Conservation (phyloP, 2,797 vertebrate genomes). For the Galagoides demidoff region DNA sequence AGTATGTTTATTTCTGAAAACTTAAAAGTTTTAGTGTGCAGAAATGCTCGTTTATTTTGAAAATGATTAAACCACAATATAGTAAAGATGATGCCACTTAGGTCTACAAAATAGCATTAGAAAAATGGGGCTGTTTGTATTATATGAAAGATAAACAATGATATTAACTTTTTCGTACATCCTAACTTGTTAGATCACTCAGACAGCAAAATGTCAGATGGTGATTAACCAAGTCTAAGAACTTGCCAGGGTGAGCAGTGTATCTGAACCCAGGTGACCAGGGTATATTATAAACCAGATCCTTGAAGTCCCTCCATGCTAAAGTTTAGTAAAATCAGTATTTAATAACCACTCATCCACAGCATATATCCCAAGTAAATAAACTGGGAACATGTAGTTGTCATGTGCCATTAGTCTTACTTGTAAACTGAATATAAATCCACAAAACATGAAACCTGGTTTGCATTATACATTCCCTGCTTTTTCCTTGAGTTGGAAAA, state of each 20-base stretch:
- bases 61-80: background rate
- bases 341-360: constrained; percentile 55
- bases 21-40: background rate
- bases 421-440: constrained; percentile 57
- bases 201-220: background rate
- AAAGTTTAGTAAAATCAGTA: constrained; percentile 16
- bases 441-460: constrained; percentile 78
- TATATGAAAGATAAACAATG: background rate
- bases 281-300: background rate
- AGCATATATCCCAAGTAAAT: constrained; percentile 69
- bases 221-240: background rate
- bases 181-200: background rate
- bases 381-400: constrained; percentile 65
- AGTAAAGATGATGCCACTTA: background rate
- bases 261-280: background rate
- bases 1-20: background rate
- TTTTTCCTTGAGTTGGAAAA: constrained; percentile 72
- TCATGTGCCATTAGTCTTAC: constrained; percentile 69
- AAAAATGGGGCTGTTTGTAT: background rate
- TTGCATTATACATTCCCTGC: constrained; percentile 76
- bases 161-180: background rate
- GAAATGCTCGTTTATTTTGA: background rate
- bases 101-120: background rate
- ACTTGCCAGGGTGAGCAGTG: background rate
- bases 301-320: background rate